Evolutionary conservation across 2,113 vertebrate species (phyloP), one percentile per base, ranked within the genome.

Genomic region (Pelecanoides urinatrix): DNA sequence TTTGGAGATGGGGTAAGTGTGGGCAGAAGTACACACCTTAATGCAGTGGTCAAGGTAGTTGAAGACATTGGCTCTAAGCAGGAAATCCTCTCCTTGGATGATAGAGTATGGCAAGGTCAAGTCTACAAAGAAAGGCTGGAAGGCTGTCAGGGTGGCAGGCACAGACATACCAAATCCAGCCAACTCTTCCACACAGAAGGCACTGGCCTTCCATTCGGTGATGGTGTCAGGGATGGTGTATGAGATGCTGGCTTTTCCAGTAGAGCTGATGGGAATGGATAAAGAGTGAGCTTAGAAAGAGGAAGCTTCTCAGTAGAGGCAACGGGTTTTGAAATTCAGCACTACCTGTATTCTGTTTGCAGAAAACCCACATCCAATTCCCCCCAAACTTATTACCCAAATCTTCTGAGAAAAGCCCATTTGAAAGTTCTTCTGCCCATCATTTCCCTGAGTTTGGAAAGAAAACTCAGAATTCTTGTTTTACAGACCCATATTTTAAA

Each of bases 51-150:
- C 63, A 52, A 98, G 65, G 59, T 97, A 97, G 79, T 91, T 98
- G 93, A 98, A 99, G 87, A 98, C 97, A 1, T 97, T 98, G 71
- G 98, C 98, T 92, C 96, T 98, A 56, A 99, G 98, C 4, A 96
- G 96, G 40, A 99, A 98, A 53, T 95, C 97, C 96, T 99, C 99
- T 81, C 98, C 98, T 58, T 94, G 94, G 80, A 98, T 96, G 77
- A 99, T 76, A 1, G 99, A 99, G 90, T 98, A 99, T 7, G 99
- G 99, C 61, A 99, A 49, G 10, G 98, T 97, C 75, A 99, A 96
- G 16, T 99, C 98, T 86, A 99, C 97, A 53, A 99, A 99, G 96
- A 99, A 99, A 3, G 98, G 98, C 97, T 98, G 98, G 94, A 98
- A 98, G 68, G 96, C 97, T 3, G 92, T 98, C 63, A 99, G 90